Conservation (phyloP, 2,797 vertebrate genomes). For the Esox masquinongy region DNA sequence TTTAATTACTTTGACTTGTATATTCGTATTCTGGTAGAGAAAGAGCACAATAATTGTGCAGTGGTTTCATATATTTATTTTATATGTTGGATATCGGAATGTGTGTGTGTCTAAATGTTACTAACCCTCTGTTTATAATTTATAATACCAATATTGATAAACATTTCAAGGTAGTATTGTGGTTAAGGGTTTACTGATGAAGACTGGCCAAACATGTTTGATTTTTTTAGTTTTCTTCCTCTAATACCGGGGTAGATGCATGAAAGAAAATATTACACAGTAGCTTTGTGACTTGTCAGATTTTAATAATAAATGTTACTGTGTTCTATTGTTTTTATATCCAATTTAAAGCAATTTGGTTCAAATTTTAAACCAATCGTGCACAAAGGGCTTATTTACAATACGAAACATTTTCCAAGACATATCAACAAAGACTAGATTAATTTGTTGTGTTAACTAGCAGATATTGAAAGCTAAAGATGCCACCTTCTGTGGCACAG, state of each 20-base stretch:
- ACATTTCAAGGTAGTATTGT: background rate
- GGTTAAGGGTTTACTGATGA: background rate
- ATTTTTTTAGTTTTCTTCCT: too few relatives aligned
- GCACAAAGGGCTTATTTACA: too few relatives aligned
- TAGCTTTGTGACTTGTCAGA: background rate
- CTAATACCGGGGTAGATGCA: background rate
- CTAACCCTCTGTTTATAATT: conserved; percentile 1
- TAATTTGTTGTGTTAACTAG: too few relatives aligned
- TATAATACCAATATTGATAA: background rate
- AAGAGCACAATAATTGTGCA: background rate
- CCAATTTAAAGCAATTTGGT: background rate
- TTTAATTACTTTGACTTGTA: conserved; percentile 3
- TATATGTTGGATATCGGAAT: conserved; percentile 22
- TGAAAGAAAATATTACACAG: background rate
- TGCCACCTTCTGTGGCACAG: too few relatives aligned
- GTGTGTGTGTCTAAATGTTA: conserved; percentile 36
- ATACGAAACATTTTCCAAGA: too few relatives aligned
- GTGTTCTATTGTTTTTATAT: background rate
- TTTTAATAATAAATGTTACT: background rate
- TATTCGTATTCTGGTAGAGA: background rate
- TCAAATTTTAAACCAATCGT: background rate
- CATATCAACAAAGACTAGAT: too few relatives aligned
- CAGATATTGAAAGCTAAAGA: too few relatives aligned
- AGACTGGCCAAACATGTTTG: background rate
- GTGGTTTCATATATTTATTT: background rate